phyloP scores from a whole-genome alignment of 1,140 invertebrate species.

The Dysdera silvatica region DNA sequence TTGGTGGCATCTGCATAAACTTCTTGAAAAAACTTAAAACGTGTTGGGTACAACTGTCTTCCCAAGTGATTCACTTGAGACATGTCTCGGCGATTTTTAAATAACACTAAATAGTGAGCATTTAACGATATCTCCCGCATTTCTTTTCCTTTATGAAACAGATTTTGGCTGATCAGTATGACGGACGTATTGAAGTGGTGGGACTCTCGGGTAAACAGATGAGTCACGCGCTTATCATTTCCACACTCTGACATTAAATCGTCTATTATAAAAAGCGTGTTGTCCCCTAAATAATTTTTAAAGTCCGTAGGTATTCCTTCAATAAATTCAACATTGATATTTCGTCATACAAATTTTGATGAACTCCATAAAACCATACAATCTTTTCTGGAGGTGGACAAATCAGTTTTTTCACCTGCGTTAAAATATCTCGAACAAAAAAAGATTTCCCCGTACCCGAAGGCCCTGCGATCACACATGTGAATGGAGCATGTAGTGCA shows the following conservation, averaged over 20 bases:
- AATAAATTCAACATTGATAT: not conserved
- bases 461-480: too few species aligned
- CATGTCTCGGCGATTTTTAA: not conserved
- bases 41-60: not conserved
- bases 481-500: too few species aligned
- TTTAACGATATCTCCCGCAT: not conserved
- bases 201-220: not conserved
- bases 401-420: too few species aligned
- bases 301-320: slow-evolving; percentile 1
- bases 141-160: slow-evolving; percentile 4
- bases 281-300: not conserved
- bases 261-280: not conserved
- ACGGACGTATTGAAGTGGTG: slow-evolving; percentile 1
- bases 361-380: not conserved
- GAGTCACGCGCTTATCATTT: not conserved
- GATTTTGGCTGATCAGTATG: not conserved
- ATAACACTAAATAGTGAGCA: not conserved
- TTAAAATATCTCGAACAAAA: too few species aligned
- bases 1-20: not conserved
- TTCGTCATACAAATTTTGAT: not conserved
- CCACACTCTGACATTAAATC: not conserved
- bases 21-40: not conserved
- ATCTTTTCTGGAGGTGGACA: not conserved
- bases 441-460: too few species aligned
- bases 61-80: not conserved